phyloP scores from a whole-genome alignment of 64 coral and sea anemone genomes.

The Stylophora pistillata region DNA sequence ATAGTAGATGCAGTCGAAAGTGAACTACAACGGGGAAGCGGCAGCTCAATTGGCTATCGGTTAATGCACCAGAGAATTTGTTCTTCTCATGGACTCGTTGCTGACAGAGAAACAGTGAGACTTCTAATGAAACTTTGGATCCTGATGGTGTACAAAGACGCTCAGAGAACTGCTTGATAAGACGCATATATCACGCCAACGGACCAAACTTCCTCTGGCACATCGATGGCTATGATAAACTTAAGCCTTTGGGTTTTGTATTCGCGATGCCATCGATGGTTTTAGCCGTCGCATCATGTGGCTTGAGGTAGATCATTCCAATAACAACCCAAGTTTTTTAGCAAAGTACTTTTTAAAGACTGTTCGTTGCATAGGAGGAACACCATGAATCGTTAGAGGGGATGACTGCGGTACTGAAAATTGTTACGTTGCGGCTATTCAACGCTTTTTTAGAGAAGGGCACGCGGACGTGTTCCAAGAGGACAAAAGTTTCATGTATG shows the following conservation, averaged over 20 bases:
- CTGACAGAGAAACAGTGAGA: slow-evolving; percentile 47
- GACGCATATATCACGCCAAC: slow-evolving; percentile 33
- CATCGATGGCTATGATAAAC: slow-evolving; percentile 47
- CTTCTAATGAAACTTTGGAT: slow-evolving; percentile 39
- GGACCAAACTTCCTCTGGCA: slow-evolving; percentile 43
- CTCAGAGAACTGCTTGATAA: slow-evolving; percentile 5
- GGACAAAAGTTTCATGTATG: slow-evolving; percentile 51
- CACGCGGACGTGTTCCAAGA: slow-evolving; percentile 7
- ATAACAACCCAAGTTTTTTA: slow-evolving; percentile 34
- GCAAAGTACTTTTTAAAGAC: slow-evolving; percentile 33
- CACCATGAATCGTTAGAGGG: slow-evolving; percentile 33
- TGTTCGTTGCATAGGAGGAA: slow-evolving; percentile 27
- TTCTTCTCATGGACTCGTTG: slow-evolving; percentile 19
- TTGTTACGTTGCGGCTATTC: slow-evolving; percentile 47
- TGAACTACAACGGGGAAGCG: slow-evolving; percentile 50
- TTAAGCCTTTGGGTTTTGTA: slow-evolving; percentile 48
- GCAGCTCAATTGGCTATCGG: slow-evolving; percentile 48
- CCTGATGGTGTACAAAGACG: slow-evolving; percentile 42
- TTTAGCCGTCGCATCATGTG: slow-evolving; percentile 40
- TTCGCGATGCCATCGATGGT: slow-evolving; percentile 33
- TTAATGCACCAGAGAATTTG: slow-evolving; percentile 54
- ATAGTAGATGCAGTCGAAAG: slow-evolving; percentile 40
- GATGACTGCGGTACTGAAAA: slow-evolving; percentile 46
- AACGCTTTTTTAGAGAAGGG: slow-evolving; percentile 43
- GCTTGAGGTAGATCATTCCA: slow-evolving; percentile 57